Evolutionary conservation across 2,888 invertebrate species (phyloP).

Genomic region (Camptogramma bilineatum): DNA sequence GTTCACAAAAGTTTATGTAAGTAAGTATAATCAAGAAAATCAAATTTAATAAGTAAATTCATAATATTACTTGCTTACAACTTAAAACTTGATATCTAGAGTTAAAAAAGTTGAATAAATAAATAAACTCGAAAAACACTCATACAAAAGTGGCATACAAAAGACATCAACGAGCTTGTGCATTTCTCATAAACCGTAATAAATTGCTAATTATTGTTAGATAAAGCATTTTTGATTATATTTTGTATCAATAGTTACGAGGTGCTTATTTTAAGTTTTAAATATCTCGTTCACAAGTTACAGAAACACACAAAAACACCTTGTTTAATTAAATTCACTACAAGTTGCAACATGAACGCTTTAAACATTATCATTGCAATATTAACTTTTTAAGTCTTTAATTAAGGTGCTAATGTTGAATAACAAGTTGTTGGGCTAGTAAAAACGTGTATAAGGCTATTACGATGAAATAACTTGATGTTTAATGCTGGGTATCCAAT

Average conservation of each 20-base stretch:
- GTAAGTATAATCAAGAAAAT: too few relatives aligned
- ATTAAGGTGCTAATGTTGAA: conserved; percentile 20
- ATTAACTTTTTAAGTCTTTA: conserved; percentile 7
- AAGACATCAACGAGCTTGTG: conserved; percentile 64
- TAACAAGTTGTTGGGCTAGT: conserved; percentile 34
- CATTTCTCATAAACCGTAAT: too few relatives aligned
- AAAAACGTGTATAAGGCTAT: conserved; percentile 10
- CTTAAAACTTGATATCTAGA: too few relatives aligned
- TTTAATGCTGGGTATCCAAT: too few relatives aligned
- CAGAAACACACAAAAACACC: conserved; percentile 3
- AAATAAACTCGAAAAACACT: too few relatives aligned
- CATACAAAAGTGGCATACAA: conserved; percentile 44
- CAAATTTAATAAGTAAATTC: too few relatives aligned
- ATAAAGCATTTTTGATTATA: too few relatives aligned
- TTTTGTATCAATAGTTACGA: too few relatives aligned
- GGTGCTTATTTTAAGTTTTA: neutral
- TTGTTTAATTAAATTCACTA: conserved; percentile 10
- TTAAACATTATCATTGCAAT: conserved; percentile 1
- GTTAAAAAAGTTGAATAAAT: neutral
- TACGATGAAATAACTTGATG: conserved; percentile 10
- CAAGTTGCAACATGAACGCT: conserved; percentile 21
- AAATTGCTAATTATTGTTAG: too few relatives aligned
- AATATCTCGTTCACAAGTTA: neutral
- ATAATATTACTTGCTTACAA: too few relatives aligned
- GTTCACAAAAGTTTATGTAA: too few relatives aligned